Evolutionary conservation across 2,888 invertebrate genomes (phyloP), one percentile per base, ranked within the genome.

Genomic region (Lepidochrysops patricia): DNA sequence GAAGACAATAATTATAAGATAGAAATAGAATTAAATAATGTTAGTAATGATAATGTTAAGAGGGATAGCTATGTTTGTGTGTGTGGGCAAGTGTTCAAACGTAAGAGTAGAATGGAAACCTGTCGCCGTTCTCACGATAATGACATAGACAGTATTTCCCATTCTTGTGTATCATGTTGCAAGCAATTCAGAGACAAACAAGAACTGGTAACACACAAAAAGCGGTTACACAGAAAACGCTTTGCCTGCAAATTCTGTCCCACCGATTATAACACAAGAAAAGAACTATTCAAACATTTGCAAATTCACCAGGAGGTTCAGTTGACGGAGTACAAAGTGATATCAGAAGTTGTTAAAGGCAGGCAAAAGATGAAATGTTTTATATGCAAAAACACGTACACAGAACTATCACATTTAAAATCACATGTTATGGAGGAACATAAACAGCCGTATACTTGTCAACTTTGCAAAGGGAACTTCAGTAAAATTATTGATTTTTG

Each of bases 231-330:
- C 37, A 72, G 81, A 57, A 87, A 85, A 64, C 77, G 79, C 60
- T 87, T 84, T 61, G 80, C 83, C 0, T 89, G 89, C 64, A 89
- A 89, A 68, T 88, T 89, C 63, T 89, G 89, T 60, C 89, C 89
- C 0, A 86, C 86, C n/a, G 85, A 87, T 64, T 87, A 87, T 57
- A 74, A 80, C 61, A 85, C 84, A 0, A 70, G 82, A 0, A 88
- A 87, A 64, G 84, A 84, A 59, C 70, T 89, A 2, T 85, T 88
- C 64, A 83, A 82, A 70, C 89, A 89, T 69, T 68, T 89, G 23
- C 82, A 82, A 66, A 72, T 80, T 37, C 89, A 89, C 63, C 87
- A 86, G 64, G 84, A 84, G 70, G 84, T 87, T 0, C 89, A 89
- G 61, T 63, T 87, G n/a, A 84, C 79, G 72, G 88, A 89, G 64